Conservation (phyloP, 2,113 vertebrate species). For the Paradoxurus hermaphroditus region DNA sequence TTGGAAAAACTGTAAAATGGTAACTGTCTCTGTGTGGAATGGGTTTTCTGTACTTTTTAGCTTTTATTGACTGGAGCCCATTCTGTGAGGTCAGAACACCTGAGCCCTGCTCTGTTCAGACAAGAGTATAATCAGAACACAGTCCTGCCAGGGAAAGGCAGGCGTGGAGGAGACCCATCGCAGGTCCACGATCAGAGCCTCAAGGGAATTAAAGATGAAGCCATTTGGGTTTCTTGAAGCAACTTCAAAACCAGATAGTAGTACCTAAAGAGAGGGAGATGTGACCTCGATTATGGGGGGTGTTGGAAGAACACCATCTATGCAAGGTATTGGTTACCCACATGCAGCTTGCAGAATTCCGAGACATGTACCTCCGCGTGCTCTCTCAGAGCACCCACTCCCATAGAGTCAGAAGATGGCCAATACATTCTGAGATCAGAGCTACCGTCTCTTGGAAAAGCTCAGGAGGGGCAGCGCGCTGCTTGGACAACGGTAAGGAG, state of each 20-base stretch:
- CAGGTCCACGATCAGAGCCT: neutral
- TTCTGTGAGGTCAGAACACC: neutral
- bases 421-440: neutral
- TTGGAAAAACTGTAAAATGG: conserved; percentile 8
- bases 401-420: neutral
- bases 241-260: neutral
- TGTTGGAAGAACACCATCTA: neutral
- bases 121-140: fast-evolving
- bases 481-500: neutral
- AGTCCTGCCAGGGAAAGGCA: fast-evolving
- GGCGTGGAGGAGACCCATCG: fast-evolving
- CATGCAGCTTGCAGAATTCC: neutral
- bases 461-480: neutral
- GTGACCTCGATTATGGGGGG: neutral
- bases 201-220: neutral
- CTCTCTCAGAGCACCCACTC: neutral
- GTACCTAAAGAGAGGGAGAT: neutral
- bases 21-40: neutral
- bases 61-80: neutral
- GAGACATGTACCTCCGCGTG: neutral
- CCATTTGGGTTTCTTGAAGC: neutral
- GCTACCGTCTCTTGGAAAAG: neutral
- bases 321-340: neutral
- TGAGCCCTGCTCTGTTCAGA: neutral
- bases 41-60: neutral